Evolutionary conservation across 2,888 invertebrate genomes (phyloP), one percentile per base, ranked within the genome.

Genomic region (Nymphalis urticae): DNA sequence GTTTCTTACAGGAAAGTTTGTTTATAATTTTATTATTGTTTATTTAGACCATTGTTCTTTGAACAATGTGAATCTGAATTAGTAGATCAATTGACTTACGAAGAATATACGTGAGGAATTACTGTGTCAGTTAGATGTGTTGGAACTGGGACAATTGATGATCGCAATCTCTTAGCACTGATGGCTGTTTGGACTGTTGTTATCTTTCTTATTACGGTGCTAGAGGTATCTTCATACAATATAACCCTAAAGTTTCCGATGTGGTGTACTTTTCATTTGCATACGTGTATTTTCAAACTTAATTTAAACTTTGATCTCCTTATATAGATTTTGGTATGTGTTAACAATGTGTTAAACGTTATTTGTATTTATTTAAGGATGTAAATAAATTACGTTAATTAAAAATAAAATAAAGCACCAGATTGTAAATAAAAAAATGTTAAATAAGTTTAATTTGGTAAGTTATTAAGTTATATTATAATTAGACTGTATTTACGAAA

Each of bases 151-250:
- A 10, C 32, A 32, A 36, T 50, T 50, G 19, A 58, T 68, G 51
- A 48, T 47, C 13, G 54, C 24, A 63, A 36, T 60, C 61, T 48
- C 48, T 53, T 48, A 13, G 13, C 24, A 51, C 71, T 69, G 65
- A 73, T 75, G 72, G 70, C 72, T 58, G 21, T 73, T 48, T 74
- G 73, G 73, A 27, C 62, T 6, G 32, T 78, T 64, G 61, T 78
- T 4, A 64, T 82, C 60, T 16, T 81, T 63, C 47, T 82, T 19
- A 58, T 73, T 7, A 58, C 75, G 8, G 19, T 80, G 7, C 48
- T 80, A 19, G 80, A 86, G 85, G 86, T 86, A 86, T 78, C 76
- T 59, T 64, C 70, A 58, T 82, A 78, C 65, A 82, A 81, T 74
- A 61, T 80, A 60, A 80, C 81, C n/a, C 61, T 82, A n/a, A 73